phyloP scores from a whole-genome alignment of 1,140 invertebrate species.

The Delia radicum region DNA sequence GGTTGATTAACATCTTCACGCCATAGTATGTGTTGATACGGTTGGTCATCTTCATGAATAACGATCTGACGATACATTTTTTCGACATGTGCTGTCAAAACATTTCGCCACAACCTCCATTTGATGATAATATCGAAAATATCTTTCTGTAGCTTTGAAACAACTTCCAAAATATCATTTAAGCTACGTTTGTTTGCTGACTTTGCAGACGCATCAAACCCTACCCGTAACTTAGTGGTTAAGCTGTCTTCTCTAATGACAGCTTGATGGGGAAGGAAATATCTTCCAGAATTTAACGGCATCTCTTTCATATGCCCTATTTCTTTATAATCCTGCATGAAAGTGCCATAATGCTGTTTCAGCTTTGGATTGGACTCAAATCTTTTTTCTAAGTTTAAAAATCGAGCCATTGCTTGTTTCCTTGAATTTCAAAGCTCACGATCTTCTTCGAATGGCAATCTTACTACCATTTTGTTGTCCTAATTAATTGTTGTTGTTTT shows the following conservation, averaged over 20 bases:
- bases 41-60: slow-evolving; percentile 31
- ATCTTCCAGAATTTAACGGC: background rate
- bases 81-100: slow-evolving; percentile 40
- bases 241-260: slow-evolving; percentile 20
- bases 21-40: slow-evolving; percentile 54
- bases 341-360: background rate
- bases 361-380: background rate
- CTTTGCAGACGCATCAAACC: slow-evolving; percentile 41
- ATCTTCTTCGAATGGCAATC: slow-evolving; percentile 12
- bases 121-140: slow-evolving; percentile 50
- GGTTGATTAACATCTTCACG: slow-evolving; percentile 33
- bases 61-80: slow-evolving; percentile 50
- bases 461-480: background rate
- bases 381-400: background rate
- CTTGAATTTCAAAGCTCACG: background rate
- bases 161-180: slow-evolving; percentile 48
- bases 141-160: slow-evolving; percentile 40
- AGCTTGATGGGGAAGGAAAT: slow-evolving; percentile 26
- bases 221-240: slow-evolving; percentile 41
- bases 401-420: background rate
- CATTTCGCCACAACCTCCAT: slow-evolving; percentile 42
- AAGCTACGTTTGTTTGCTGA: slow-evolving; percentile 33
- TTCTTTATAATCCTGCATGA: slow-evolving; percentile 20
- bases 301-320: slow-evolving; percentile 25
- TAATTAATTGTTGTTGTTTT: background rate